phyloP scores from a whole-genome alignment of 2,888 invertebrate genomes.

The Coenonympha arcania region DNA sequence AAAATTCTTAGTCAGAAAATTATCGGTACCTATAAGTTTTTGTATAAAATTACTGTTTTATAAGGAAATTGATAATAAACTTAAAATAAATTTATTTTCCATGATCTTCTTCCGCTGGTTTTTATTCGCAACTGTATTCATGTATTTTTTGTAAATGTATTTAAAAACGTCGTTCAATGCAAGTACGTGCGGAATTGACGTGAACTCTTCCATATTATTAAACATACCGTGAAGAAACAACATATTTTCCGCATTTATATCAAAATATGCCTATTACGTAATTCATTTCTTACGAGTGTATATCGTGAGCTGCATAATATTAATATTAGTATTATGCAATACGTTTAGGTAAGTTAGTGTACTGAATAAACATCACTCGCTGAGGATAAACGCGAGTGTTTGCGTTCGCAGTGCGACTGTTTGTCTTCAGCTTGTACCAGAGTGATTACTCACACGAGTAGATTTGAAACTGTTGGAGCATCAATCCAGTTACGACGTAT shows the following conservation, averaged over 20 bases:
- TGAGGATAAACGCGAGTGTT: conserved; percentile 15
- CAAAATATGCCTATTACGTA: too few species aligned
- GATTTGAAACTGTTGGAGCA: conserved; percentile 11
- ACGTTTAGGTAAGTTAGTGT: conserved; percentile 6
- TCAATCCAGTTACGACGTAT: not conserved
- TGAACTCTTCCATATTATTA: too few species aligned
- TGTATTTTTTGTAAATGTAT: too few species aligned
- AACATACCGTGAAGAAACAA: too few species aligned
- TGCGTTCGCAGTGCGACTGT: conserved; percentile 12
- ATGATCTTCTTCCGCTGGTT: not conserved
- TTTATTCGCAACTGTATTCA: not conserved
- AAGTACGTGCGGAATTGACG: too few species aligned
- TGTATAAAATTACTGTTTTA: too few species aligned
- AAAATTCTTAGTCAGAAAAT: too few species aligned
- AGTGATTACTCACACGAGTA: conserved; percentile 18
- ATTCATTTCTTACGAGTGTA: not conserved
- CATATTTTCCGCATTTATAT: too few species aligned
- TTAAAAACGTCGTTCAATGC: too few species aligned
- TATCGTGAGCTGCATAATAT: not conserved
- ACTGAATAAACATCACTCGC: conserved; percentile 13
- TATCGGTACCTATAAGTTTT: too few species aligned
- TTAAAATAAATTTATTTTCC: too few species aligned
- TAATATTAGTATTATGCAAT: conserved; percentile 6
- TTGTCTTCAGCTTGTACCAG: conserved; percentile 9
- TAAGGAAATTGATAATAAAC: too few species aligned